Conservation (phyloP, 2,797 vertebrate species). For the Gallinago stenura region DNA sequence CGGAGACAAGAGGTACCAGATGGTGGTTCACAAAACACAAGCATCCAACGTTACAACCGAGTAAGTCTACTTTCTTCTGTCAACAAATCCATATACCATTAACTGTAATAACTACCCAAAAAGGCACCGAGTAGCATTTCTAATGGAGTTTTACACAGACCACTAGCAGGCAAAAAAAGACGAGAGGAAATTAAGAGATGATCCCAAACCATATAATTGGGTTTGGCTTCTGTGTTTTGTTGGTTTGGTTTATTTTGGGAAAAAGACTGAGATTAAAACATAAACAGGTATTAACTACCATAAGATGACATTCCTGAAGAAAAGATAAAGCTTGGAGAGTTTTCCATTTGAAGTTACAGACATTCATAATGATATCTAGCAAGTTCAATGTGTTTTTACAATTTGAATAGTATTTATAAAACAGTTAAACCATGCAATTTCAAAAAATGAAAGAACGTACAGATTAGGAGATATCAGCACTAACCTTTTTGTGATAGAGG, state of each 20-base stretch:
- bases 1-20: background rate
- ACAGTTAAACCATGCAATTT: background rate
- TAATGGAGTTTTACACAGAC: background rate
- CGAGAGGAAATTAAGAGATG: background rate
- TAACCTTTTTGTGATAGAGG: background rate
- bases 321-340: background rate
- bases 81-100: background rate
- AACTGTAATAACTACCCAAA: background rate
- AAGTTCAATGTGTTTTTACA: background rate
- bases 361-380: background rate
- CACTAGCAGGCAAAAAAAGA: background rate
- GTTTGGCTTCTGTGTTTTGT: background rate
- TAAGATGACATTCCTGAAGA: background rate
- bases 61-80: background rate
- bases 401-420: background rate
- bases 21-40: rapidly evolving
- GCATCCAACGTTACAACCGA: background rate
- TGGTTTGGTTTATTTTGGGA: background rate
- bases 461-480: background rate
- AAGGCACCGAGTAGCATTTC: background rate
- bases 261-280: background rate
- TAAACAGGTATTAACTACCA: background rate
- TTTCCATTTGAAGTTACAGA: background rate
- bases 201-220: background rate
- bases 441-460: background rate